Base-by-base conservation (phyloP, 2,113 vertebrate species). In the Gadus chalcogrammus region DNA sequence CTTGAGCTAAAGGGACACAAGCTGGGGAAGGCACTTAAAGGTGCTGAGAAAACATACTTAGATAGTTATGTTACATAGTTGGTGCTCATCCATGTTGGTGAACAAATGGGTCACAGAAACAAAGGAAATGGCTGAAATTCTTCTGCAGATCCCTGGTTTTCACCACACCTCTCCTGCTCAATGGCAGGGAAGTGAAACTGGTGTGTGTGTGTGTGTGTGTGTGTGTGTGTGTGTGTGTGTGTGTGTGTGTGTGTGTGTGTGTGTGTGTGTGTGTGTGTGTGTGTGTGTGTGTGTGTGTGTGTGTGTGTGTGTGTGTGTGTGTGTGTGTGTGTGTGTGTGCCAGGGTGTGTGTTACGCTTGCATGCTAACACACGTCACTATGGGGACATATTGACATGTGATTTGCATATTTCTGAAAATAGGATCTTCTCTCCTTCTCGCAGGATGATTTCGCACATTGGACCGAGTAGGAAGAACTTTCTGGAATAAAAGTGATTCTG, bases 181-280 rank as follows among this genome's bases (percentile, higher is more conserved):
- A 63, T 15, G 64, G 66, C 35, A 73, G 62, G 85, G 85, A 87
- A 89, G 81, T 86, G 85, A 87, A 86, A 87, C 75, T 18, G 42
- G 8, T 13, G 12, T 13, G 8, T 48, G 42, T 48, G 42, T 48
- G 42, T 48, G 42, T 48, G 12, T 48, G 42, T 48, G 42, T 1
- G 61, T 62, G 22, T 62, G 61, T 61, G 18, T 61, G 60, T 24
- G 22, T 61, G 60, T 61, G 5, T 24, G 20, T 24, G 20, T 61
- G 20, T 61, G 20, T 58, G 55, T 58, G 55, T 58, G 55, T 12
- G 15, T 58, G 55, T 12, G 5, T 6, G 55, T 5, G 15, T 58
- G 55, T 3, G 17, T 58, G 55, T 9, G 55, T 17, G 28, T 1
- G 42, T 8, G 55, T 12, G 15, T 58, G 55, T 12, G 5, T 6